Evolutionary conservation across 2,113 vertebrate species (phyloP), one percentile per base, ranked within the genome.

Genomic region (Erpornis zantholeuca): DNA sequence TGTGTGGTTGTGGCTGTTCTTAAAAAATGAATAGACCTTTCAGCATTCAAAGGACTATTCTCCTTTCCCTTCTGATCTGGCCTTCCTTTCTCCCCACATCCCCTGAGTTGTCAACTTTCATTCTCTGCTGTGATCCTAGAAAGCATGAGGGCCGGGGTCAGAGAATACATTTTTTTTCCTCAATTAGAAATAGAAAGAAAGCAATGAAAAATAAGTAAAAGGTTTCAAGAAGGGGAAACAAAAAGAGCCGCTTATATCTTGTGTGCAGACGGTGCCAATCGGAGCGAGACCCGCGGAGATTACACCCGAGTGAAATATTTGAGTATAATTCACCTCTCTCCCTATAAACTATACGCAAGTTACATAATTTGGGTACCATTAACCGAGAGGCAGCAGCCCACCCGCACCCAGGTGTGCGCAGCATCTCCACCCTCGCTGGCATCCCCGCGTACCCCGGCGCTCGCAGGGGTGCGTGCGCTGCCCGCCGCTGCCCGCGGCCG

Each of bases 261-360:
- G 19, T 1, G 49, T 15, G 36, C 73, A 77, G 63, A 13, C 45
- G 59, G 47, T 3, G 69, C 24, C 17, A n/a, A 40, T 12, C 65
- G 22, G 7, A 76, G 36, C 2, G 5, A 92, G 52, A 50, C 54
- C 36, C n/a, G n/a, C n/a, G n/a, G n/a, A n/a, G n/a, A n/a, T 35
- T 3, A 44, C 12, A 56, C 76, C 54, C 3, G 4, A 3, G 50
- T 3, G 90, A 77, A 56, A 53, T 9, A 44, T 3, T 5, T 1
- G 24, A 20, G 36, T 2, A 0, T 2, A 33, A 56, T 6, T 15
- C 50, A 2, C 35, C 20, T 5, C 49, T 6, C 42, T 27, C 18
- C 6, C 0, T 2, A 11, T 1, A 13, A 77, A 33, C 49, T 0
- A 16, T 0, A 3, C 4, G 2, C 2, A 33, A 54, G 0, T 42